Evolutionary conservation across 2,888 invertebrate species (phyloP).

Genomic region (Trachelus iudaicus): DNA sequence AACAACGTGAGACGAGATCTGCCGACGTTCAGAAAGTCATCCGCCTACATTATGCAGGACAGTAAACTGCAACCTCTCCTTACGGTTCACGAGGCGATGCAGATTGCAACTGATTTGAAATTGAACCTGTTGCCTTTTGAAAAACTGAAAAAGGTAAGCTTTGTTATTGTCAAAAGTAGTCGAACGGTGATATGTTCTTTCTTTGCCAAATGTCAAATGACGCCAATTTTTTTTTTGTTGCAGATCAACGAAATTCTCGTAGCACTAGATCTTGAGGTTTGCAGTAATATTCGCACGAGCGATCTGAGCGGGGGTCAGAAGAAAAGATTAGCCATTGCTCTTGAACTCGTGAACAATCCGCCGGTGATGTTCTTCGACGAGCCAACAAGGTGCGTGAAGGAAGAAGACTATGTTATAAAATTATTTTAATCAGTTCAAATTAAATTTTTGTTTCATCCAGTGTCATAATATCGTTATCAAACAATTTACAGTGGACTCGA

Average conservation of each 20-base stretch:
- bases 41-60: conserved; percentile 89
- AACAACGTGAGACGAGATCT: conserved; percentile 78
- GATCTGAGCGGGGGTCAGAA: conserved; percentile 89
- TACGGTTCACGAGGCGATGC: conserved; percentile 87
- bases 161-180: not conserved
- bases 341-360: conserved; percentile 92
- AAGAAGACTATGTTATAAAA: not conserved
- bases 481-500: conserved; percentile 77
- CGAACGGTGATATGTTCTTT: not conserved
- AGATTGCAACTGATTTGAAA: conserved; percentile 88
- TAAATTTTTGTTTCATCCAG: not conserved
- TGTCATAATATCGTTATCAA: not conserved
- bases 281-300: conserved; percentile 75
- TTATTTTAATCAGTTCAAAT: not conserved
- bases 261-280: conserved; percentile 78
- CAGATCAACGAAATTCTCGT: conserved; percentile 84
- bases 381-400: conserved; percentile 81
- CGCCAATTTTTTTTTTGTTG: conserved; percentile 38
- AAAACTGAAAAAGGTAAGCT: conserved; percentile 76
- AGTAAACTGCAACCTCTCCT: conserved; percentile 84
- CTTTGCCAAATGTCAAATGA: not conserved
- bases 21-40: conserved; percentile 69
- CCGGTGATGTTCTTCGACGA: conserved; percentile 94
- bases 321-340: conserved; percentile 89
- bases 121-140: conserved; percentile 74